A percentile compares a stretch with the other conserved stretches of the same genome.
These are phyloP conservation scores for Cliona cf. orientalis DNA, from an alignment of 37 sponge, comb jelly and placozoan species.

Conservation along the genomic window DNA sequence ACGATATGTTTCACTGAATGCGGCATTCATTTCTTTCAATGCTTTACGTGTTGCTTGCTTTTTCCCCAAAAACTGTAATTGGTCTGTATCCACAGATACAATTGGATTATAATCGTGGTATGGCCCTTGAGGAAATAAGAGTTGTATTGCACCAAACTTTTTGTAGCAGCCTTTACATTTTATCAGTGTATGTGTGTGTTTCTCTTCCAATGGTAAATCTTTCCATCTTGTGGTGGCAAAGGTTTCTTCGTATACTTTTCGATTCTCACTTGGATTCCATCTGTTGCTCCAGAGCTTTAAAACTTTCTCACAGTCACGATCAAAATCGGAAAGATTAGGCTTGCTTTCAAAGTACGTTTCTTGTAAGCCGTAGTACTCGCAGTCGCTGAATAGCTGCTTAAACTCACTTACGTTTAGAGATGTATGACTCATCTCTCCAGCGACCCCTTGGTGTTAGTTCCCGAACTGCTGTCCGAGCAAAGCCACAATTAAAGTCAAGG, in stretches of 20 bases:
- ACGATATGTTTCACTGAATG: slow-evolving; percentile 1
- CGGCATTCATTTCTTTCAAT: slow-evolving; percentile 4
- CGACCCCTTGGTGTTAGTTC: neutral
- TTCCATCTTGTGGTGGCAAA: slow-evolving; percentile 14
- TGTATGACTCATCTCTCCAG: neutral
- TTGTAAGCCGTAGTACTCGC: neutral
- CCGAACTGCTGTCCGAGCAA: slow-evolving; percentile 4
- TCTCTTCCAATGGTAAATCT: neutral
- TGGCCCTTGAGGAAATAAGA: slow-evolving; percentile 2
- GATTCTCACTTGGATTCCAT: slow-evolving; percentile 4
- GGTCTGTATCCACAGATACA: neutral
- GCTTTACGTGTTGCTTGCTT: slow-evolving; percentile 10
- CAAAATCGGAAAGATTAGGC: neutral
- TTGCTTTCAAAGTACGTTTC: neutral
- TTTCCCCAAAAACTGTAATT: neutral
- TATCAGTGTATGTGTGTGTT: slow-evolving; percentile 6
- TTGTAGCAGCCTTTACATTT: slow-evolving; percentile 11
- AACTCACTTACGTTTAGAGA: neutral
- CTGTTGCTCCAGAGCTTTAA: neutral
- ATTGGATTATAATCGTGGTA: neutral
- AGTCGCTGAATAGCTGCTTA: neutral
- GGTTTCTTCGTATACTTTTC: neutral
- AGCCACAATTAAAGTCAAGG: neutral
- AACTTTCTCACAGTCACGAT: neutral
- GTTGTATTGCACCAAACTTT: neutral